Conservation (phyloP, 2,797 vertebrate species). For the Sternotherus odoratus region DNA sequence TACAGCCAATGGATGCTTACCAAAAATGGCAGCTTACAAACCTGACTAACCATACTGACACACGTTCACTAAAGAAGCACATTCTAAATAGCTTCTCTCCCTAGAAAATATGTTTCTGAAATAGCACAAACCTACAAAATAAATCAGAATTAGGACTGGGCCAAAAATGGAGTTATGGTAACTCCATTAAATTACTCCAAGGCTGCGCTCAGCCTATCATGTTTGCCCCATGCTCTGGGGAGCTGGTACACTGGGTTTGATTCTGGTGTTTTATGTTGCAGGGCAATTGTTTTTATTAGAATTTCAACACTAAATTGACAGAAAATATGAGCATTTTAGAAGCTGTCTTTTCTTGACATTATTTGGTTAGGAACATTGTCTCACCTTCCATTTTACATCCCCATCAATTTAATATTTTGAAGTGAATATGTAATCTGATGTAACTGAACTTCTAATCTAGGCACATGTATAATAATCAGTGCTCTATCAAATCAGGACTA, state of each 20-base stretch:
- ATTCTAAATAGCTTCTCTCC: neutral
- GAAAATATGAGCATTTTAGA: neutral
- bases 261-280: neutral
- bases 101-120: neutral
- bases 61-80: neutral
- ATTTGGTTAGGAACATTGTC: neutral
- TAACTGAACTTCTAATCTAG: neutral
- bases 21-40: neutral
- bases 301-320: neutral
- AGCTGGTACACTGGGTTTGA: neutral
- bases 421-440: neutral
- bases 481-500: accelerated
- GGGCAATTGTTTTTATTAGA: neutral
- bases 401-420: neutral
- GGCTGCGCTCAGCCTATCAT: no score
- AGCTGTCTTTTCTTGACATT: neutral
- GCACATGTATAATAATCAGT: neutral
- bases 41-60: neutral
- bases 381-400: neutral
- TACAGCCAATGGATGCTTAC: neutral
- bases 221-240: neutral
- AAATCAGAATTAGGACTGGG: neutral
- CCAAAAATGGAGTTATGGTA: neutral
- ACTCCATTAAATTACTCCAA: neutral
- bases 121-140: neutral